These are phyloP conservation scores for Neotoxoptera formosana DNA, from an alignment of 1,140 invertebrate species.

Conservation along the genomic window DNA sequence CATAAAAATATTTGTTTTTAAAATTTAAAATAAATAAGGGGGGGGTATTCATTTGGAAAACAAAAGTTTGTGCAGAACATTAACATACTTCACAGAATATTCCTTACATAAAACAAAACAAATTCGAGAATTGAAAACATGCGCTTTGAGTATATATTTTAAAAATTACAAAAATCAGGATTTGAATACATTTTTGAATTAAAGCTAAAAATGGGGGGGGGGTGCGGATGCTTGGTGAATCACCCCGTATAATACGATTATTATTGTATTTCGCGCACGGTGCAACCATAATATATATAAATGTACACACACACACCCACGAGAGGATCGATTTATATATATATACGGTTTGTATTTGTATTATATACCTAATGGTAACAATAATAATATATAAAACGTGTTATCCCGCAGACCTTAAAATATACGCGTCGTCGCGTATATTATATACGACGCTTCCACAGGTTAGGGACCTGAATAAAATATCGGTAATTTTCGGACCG, in stretches of 20 bases:
- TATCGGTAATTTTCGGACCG: not conserved
- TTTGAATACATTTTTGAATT: too few relatives aligned
- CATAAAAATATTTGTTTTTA: too few relatives aligned
- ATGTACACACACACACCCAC: not conserved
- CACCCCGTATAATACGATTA: not conserved
- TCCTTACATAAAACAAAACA: too few relatives aligned
- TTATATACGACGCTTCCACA: not conserved
- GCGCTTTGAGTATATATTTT: too few relatives aligned
- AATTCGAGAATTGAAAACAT: too few relatives aligned
- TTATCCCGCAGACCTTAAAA: not conserved
- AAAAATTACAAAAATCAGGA: too few relatives aligned
- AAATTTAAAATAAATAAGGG: too few relatives aligned
- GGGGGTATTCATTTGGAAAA: too few relatives aligned
- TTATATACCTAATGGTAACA: not conserved
- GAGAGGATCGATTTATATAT: not conserved
- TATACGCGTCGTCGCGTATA: not conserved
- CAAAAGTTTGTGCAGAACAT: too few relatives aligned
- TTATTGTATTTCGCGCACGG: constrained; percentile 14
- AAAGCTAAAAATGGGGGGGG: too few relatives aligned
- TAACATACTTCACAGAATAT: too few relatives aligned
- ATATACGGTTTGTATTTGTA: not conserved
- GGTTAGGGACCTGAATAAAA: constrained; percentile 21
- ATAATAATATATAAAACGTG: constrained; percentile 34
- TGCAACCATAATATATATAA: not conserved
- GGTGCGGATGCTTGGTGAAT: too few relatives aligned